Evolutionary conservation across 2,797 vertebrate species (phyloP).

Genomic region (Taenioides sp.): DNA sequence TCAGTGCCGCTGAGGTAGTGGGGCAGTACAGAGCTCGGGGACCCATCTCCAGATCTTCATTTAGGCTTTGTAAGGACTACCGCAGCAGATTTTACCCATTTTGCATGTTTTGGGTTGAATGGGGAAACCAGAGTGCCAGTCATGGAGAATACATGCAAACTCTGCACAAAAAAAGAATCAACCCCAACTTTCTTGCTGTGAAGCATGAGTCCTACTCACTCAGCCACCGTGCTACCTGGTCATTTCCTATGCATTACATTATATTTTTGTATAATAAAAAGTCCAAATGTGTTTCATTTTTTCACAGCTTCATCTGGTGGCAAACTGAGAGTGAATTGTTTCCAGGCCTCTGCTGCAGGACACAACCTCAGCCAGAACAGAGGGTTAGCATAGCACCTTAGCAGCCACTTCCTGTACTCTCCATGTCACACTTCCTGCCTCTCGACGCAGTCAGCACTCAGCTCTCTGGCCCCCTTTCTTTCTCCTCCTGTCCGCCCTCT

Average conservation of each 20-base stretch:
- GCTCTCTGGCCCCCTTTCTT: not conserved
- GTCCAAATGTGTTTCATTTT: not conserved
- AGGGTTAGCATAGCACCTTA: conserved; percentile 38
- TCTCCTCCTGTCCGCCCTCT: conserved; percentile 10
- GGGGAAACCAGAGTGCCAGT: no score
- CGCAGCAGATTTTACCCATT: no score
- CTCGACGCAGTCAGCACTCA: conserved; percentile 39
- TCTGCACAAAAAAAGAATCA: no score
- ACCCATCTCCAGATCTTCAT: no score
- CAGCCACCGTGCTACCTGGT: no score
- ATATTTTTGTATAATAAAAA: not conserved
- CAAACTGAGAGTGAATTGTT: conserved; percentile 23
- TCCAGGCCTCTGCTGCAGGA: conserved; percentile 29
- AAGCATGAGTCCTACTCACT: no score
- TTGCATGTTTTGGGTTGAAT: no score
- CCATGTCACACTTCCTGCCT: conserved; percentile 66
- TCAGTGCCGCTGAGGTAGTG: no score
- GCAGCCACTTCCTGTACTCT: conserved; percentile 64
- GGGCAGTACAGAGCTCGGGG: no score
- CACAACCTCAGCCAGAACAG: conserved; percentile 4
- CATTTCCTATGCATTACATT: not conserved
- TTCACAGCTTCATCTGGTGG: not conserved
- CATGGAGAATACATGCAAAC: no score
- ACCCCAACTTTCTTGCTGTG: no score
- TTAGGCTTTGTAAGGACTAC: no score